Percentiles rank a stretch among this genome's conserved stretches.
These are phyloP conservation scores for Hapalemur alaotrensis DNA, from an alignment of 2,797 vertebrate species.

Conservation along the genomic window DNA sequence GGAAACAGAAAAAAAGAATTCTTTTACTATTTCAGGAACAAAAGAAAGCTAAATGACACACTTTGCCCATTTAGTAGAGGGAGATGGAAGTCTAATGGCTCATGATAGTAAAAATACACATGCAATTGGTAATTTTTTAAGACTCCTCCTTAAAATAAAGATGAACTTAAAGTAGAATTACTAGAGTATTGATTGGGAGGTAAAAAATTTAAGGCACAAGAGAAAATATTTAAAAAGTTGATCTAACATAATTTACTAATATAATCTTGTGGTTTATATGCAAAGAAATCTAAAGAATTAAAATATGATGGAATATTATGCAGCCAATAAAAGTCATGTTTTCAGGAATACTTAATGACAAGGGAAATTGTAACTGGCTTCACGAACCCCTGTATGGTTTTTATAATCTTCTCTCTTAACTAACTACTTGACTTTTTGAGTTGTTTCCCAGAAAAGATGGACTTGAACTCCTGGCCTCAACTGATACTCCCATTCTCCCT, in stretches of 20 bases:
- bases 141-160: conserved; percentile 42
- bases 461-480: background rate
- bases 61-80: conserved; percentile 43
- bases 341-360: background rate
- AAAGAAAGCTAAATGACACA: conserved; percentile 70
- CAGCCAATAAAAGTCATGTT: background rate
- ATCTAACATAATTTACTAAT: background rate
- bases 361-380: background rate
- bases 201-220: background rate
- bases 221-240: background rate
- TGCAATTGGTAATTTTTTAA: conserved; percentile 1
- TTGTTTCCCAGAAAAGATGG: background rate
- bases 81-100: background rate
- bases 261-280: background rate
- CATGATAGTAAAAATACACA: conserved; percentile 51
- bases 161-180: background rate
- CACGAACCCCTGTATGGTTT: background rate
- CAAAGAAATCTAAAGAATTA: conserved; percentile 25
- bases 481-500: background rate
- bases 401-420: background rate
- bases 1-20: conserved; percentile 59
- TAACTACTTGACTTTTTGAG: background rate
- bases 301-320: background rate
- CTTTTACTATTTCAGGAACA: conserved; percentile 78
- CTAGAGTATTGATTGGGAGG: background rate